Evolutionary conservation across 2,113 vertebrate genomes (phyloP).

Genomic region (Eudyptes chrysolophus): DNA sequence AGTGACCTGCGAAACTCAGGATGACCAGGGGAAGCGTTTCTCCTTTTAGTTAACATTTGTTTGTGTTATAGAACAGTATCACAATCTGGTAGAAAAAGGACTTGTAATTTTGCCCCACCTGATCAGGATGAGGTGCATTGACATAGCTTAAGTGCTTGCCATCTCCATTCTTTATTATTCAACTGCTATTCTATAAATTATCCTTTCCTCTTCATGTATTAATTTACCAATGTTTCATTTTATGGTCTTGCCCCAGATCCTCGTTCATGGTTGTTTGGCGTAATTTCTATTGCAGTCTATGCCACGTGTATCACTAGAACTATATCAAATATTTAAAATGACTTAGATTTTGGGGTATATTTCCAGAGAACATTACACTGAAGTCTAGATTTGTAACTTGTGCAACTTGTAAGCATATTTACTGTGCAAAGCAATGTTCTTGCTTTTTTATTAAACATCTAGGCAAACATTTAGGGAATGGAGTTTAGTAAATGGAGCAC

Average conservation of each 20-base stretch:
- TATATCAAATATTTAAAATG: neutral
- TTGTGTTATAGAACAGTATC: neutral
- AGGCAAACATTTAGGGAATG: neutral
- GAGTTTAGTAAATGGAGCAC: neutral
- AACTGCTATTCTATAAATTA: neutral
- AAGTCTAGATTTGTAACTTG: neutral
- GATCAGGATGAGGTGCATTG: neutral
- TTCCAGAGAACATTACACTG: neutral
- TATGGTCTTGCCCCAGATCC: neutral
- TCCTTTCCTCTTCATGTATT: neutral
- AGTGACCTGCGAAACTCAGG: neutral
- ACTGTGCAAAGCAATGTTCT: neutral
- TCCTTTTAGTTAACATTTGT: neutral
- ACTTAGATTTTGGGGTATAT: neutral
- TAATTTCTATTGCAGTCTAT: neutral
- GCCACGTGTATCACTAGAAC: neutral
- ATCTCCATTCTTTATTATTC: neutral
- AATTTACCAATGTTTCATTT: neutral
- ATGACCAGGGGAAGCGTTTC: neutral
- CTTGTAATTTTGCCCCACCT: neutral
- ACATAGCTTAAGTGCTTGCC: neutral
- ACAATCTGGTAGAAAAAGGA: neutral
- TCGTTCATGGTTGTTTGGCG: accelerated
- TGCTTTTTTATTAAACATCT: neutral
- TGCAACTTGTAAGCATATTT: neutral